Conservation (phyloP, 2,888 invertebrate genomes). For the Carabus problematicus region DNA sequence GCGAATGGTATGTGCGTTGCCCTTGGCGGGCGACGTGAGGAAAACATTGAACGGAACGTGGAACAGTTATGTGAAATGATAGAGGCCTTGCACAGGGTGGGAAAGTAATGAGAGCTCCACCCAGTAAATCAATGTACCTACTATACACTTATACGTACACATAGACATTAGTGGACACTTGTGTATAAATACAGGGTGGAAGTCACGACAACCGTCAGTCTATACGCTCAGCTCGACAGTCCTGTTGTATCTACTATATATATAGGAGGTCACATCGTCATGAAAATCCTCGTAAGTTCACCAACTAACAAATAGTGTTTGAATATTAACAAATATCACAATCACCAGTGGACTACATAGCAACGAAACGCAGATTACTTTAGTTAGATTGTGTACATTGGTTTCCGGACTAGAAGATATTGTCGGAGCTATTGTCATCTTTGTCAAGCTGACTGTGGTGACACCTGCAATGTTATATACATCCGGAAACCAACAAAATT, state of each 20-base stretch:
- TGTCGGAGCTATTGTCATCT: too few relatives aligned
- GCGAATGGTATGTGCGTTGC: neutral
- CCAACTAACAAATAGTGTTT: too few relatives aligned
- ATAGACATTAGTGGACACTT: neutral
- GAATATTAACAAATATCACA: too few relatives aligned
- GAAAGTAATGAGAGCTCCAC: constrained; percentile 7
- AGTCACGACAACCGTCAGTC: neutral
- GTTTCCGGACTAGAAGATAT: too few relatives aligned
- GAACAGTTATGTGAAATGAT: constrained; percentile 31
- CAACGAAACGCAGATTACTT: too few relatives aligned
- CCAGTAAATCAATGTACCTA: neutral
- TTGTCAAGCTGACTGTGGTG: too few relatives aligned
- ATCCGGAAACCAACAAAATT: too few relatives aligned
- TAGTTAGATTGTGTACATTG: too few relatives aligned
- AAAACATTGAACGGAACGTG: constrained; percentile 12
- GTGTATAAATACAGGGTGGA: constrained; percentile 6
- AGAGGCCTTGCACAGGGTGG: constrained; percentile 31
- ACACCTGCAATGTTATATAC: too few relatives aligned
- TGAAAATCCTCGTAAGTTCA: constrained; percentile 13
- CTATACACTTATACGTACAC: neutral
- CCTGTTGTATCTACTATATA: neutral
- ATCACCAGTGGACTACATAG: too few relatives aligned
- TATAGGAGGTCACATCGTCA: constrained; percentile 6
- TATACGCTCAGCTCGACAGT: constrained; percentile 1
- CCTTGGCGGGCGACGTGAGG: neutral